These are phyloP conservation scores for Raja brachyura DNA, from an alignment of 2,113 vertebrate genomes.

Conservation along the genomic window DNA sequence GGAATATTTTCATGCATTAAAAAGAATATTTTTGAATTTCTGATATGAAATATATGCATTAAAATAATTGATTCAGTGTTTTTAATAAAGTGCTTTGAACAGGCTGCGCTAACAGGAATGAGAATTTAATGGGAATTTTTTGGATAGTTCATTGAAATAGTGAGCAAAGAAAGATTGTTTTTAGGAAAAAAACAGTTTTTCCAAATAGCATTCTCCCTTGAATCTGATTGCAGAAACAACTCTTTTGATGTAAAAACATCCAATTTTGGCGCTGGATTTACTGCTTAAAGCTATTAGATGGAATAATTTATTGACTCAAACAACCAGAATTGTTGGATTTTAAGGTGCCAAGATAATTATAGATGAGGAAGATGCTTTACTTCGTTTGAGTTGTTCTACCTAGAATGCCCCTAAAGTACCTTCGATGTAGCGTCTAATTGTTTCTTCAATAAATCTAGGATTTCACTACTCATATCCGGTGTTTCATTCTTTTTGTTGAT, in stretches of 20 bases:
- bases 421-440: background rate
- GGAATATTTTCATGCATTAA: background rate
- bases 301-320: slow-evolving; percentile 15
- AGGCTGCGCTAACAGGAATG: no score
- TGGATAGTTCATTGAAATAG: background rate
- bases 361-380: background rate
- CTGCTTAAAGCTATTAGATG: background rate
- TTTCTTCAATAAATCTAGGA: background rate
- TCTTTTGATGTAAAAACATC: background rate
- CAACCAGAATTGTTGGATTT: background rate
- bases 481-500: background rate
- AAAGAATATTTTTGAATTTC: background rate
- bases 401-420: background rate
- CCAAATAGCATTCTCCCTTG: background rate
- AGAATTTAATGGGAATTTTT: background rate
- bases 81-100: background rate
- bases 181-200: background rate
- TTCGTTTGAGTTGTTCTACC: background rate
- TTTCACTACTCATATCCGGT: background rate
- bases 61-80: background rate
- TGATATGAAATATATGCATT: background rate
- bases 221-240: background rate
- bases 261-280: background rate
- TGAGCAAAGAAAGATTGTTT: background rate
- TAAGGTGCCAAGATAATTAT: background rate